phyloP scores from a whole-genome alignment of 2,888 invertebrate genomes.

The Caenorhabditis sp. region DNA sequence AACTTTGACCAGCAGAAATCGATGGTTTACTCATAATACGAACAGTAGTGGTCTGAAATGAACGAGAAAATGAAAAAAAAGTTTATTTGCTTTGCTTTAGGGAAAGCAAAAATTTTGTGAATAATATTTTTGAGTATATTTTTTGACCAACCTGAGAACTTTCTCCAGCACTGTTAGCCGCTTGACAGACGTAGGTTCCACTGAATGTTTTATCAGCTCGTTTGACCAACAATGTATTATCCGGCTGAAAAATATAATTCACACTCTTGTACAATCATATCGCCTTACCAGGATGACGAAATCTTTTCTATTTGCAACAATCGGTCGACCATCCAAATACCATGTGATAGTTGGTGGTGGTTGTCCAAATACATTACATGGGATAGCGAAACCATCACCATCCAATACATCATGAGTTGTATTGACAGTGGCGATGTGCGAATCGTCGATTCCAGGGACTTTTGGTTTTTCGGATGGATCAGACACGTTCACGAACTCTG shows the following conservation, averaged over 20 bases:
- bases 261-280: background rate
- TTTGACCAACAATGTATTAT: slow-evolving; percentile 62
- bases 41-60: slow-evolving; percentile 37
- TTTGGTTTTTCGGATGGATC: slow-evolving; percentile 22
- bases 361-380: slow-evolving; percentile 65
- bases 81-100: background rate
- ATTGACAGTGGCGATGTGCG: slow-evolving; percentile 29
- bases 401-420: slow-evolving; percentile 36
- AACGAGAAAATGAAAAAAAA: background rate
- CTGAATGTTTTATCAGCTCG: slow-evolving; percentile 50
- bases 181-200: slow-evolving; percentile 77
- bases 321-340: slow-evolving; percentile 71
- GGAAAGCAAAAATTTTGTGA: background rate
- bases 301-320: slow-evolving; percentile 54
- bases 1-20: slow-evolving; percentile 61
- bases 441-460: slow-evolving; percentile 26
- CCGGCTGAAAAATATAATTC: slow-evolving; percentile 49
- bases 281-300: slow-evolving; percentile 54
- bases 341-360: slow-evolving; percentile 73
- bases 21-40: slow-evolving; percentile 56
- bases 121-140: no score
- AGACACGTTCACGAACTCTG: slow-evolving; percentile 50
- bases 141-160: slow-evolving; percentile 69
- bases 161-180: slow-evolving; percentile 77
- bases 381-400: slow-evolving; percentile 39